Evolutionary conservation across 2,113 vertebrate species (phyloP).

Genomic region (Leuciscus idus): DNA sequence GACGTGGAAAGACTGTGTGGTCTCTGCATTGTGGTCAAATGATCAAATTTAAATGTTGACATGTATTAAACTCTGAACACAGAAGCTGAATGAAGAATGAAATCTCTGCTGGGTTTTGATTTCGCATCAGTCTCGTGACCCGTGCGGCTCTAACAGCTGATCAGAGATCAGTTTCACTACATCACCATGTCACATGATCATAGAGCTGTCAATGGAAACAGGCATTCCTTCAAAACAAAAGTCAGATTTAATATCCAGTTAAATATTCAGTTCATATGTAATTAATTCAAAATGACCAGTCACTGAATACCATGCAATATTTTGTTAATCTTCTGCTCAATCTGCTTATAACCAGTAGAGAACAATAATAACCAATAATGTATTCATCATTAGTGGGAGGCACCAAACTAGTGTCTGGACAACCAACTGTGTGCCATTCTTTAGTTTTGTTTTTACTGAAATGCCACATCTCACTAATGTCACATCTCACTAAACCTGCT

Average conservation of each 20-base stretch:
- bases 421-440: not conserved
- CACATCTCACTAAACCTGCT: not conserved
- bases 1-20: too few species aligned
- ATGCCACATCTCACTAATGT: not conserved
- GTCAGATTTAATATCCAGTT: not conserved
- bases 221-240: not conserved
- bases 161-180: not conserved
- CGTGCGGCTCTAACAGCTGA: not conserved
- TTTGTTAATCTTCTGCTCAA: not conserved
- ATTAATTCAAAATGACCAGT: not conserved
- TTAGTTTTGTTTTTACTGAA: not conserved
- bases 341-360: not conserved
- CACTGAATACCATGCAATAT: not conserved
- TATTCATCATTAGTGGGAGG: not conserved
- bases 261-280: not conserved
- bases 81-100: too few species aligned
- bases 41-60: too few species aligned
- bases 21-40: too few species aligned
- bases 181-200: not conserved
- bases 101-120: too few species aligned
- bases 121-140: too few species aligned
- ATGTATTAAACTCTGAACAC: too few species aligned
- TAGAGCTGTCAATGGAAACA: not conserved
- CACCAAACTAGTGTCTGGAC: not conserved
- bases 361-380: too few species aligned